phyloP scores from a whole-genome alignment of 2,888 invertebrate species.

The Polydrusus cervinus region DNA sequence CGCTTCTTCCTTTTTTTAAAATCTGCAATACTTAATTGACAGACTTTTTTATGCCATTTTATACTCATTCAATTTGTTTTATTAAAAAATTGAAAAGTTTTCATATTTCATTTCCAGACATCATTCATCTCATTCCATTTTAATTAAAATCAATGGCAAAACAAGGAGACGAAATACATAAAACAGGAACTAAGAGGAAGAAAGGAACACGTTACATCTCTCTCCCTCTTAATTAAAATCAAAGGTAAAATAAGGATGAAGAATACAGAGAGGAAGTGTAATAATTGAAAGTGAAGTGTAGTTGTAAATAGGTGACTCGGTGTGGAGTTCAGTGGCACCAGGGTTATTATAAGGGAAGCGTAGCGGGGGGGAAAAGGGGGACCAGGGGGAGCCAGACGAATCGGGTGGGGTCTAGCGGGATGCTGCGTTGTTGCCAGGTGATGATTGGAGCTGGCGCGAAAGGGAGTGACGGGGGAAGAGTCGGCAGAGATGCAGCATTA shows the following conservation, averaged over 20 bases:
- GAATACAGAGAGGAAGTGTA: slow-evolving; percentile 55
- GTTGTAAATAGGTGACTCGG: slow-evolving; percentile 65
- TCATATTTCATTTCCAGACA: background rate
- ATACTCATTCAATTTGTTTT: background rate
- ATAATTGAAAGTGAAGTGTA: slow-evolving; percentile 64
- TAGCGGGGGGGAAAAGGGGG: slow-evolving; percentile 38
- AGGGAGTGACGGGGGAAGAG: background rate
- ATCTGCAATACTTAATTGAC: too few relatives aligned
- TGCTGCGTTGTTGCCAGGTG: slow-evolving; percentile 45
- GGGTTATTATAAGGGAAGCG: slow-evolving; percentile 63
- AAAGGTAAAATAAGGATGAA: background rate
- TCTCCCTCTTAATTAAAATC: background rate
- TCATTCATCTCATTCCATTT: background rate
- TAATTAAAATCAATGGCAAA: background rate
- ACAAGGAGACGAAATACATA: background rate
- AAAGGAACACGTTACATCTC: slow-evolving; percentile 1
- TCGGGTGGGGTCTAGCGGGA: slow-evolving; percentile 56
- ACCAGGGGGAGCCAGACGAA: slow-evolving; percentile 46
- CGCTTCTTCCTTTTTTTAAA: too few relatives aligned
- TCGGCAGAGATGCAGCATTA: background rate
- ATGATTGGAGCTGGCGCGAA: background rate
- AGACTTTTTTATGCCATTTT: too few relatives aligned
- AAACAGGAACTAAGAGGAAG: background rate
- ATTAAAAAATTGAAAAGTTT: slow-evolving; percentile 3
- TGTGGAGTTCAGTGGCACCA: slow-evolving; percentile 64